A percentile compares a stretch with the other conserved stretches of the same genome.
Evolutionary conservation across 1,140 invertebrate genomes (phyloP).

Genomic region (Belonocnema kinseyi): DNA sequence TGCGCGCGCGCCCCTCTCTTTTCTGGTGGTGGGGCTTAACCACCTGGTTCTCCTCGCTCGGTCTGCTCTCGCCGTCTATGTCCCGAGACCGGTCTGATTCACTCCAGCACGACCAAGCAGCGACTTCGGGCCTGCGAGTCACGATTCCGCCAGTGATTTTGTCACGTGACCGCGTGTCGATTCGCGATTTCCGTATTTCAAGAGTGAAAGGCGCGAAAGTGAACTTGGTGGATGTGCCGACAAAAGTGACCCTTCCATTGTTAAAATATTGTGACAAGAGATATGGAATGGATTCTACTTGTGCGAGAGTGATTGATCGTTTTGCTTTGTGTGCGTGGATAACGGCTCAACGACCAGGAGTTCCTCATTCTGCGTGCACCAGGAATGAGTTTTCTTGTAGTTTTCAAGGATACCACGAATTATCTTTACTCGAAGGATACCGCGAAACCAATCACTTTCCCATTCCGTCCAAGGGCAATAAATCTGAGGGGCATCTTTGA

Average conservation of each 20-base stretch:
- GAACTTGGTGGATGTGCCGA: not conserved
- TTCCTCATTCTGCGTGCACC: not conserved
- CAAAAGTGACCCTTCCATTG: conserved; percentile 12
- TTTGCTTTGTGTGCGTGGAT: not conserved
- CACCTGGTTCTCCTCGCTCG: conserved; percentile 60
- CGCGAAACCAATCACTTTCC: conserved; percentile 30
- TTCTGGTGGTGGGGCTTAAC: conserved; percentile 54
- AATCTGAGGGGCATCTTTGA: not conserved
- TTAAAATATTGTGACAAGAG: not conserved
- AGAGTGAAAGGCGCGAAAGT: not conserved
- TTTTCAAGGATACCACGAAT: conserved; percentile 22
- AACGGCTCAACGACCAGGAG: not conserved
- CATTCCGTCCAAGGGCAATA: conserved; percentile 16
- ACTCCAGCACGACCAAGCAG: conserved; percentile 56
- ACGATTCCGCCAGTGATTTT: conserved; percentile 39
- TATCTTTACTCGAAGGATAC: conserved; percentile 10
- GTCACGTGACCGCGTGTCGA: conserved; percentile 25
- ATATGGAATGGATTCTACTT: not conserved
- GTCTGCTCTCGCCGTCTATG: conserved; percentile 54
- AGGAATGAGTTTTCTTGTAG: not conserved
- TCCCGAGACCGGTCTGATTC: conserved; percentile 57
- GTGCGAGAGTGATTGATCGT: not conserved
- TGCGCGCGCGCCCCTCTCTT: conserved; percentile 43
- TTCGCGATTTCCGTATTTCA: not conserved
- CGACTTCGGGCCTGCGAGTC: conserved; percentile 55